Evolutionary conservation across 2,888 invertebrate species (phyloP), one percentile per base, ranked within the genome.

Genomic region (Dyspetes luteomarginatus): DNA sequence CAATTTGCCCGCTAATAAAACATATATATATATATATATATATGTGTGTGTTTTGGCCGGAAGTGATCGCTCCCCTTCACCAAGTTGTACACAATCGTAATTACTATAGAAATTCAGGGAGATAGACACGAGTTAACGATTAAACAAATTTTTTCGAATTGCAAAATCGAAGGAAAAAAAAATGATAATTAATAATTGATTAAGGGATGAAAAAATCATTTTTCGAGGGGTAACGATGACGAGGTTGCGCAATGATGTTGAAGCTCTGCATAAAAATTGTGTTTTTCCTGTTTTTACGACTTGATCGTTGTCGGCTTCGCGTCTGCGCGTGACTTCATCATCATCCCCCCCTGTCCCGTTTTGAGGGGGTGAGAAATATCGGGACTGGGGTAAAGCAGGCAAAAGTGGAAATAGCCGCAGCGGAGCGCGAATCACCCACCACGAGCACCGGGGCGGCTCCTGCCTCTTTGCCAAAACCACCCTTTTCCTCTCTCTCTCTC

Each of bases 401-500:
- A 41, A 52, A 45, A 24, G 22, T 15, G 60, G 36, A 50, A 64
- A 28, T 41, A 26, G 45, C 50, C 30, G 60, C 30, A 24, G 71
- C 62, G 55, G 12, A 26, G 26, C 12, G 52, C 45, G 68, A 71
- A 64, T 69, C 58, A 62, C 74, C 58, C 64, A 41, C 56, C 69
- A 80, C 60, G 50, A 43, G 56, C 79, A 80, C 60, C 52, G 65
- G 78, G 74, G 81, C 73, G 78, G 78, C 78, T 78, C 78, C 74
- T 56, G 22, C 36, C 68, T 74, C 26, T 58, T 62, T 50, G 30
- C 56, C 56, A 22, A 65, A 74, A 56, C 50, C 48, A 36, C 26
- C 45, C 41, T 48, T 60, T 52, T 36, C 24, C 24, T 50, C 60
- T 4, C 9, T 17, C 9, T 55, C 28, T 55, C 48, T 28, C 26